Base-by-base conservation (phyloP, 2,113 vertebrate genomes). In the Erythrocercus mccallii region DNA sequence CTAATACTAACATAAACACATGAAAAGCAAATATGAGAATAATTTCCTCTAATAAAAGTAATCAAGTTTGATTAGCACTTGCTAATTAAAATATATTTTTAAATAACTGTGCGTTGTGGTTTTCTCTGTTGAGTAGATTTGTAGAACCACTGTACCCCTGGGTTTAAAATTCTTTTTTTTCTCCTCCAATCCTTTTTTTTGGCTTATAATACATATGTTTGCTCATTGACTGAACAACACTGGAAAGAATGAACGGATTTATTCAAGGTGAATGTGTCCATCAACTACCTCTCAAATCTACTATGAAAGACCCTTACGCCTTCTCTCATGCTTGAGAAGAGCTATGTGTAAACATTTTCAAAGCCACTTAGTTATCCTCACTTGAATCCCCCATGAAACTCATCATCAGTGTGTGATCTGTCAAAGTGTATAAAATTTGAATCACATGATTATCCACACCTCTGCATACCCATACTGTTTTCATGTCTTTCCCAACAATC, bases 41-140 rank as follows among this genome's bases (percentile, higher is more conserved):
- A 84, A 83, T 95, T 97, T 95, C 91, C 57, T 71, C n/a, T 88
- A 92, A 95, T 96, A 95, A 94, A 97, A 97, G 76, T 76, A 53
- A 70, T 94, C 37, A 69, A 76, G 25, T 93, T 96, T 96, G 81
- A 96, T 96, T 96, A 96, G 13, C 68, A 58, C 78, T 96, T 96
- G 74, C 74, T 92, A 91, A 94, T 86, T 72, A 48, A 82, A 89
- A 92, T 33, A 10, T 18, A 50, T 81, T 90, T 74, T 83, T 23
- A 69, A 92, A 73, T 76, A 58, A 64, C 62, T 37, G 44, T 77
- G 10, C 88, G 45, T 53, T 85, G 61, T 90, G 21, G 25, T 89
- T 73, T 81, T 93, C 24, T 88, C 31, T 73, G 97, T 94, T 86
- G 51, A 82, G 30, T 96, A 40, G 69, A 79, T 84, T 79, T 94